Evolutionary conservation across 2,797 vertebrate genomes (phyloP), one percentile per base, ranked within the genome.

Genomic region (Decapterus maruadsi): DNA sequence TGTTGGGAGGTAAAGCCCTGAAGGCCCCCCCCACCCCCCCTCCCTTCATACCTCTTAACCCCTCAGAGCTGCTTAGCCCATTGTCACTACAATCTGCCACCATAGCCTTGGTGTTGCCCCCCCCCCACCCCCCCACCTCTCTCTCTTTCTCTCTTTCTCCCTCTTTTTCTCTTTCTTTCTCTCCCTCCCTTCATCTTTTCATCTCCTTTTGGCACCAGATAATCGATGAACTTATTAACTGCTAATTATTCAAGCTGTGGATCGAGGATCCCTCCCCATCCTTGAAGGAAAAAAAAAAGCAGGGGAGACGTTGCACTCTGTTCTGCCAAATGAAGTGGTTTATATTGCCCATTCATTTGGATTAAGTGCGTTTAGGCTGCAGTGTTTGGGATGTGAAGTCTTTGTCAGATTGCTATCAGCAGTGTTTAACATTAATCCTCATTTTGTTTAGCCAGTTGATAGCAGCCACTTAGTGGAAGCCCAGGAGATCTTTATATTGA

Each of bases 51-150:
- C 85, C 89, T 90, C 90, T 91, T 92, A 94, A 95, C 96, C 96
- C 95, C 96, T 96, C 92, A 94, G 95, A 96, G 96, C 95, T 95
- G 93, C 96, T 92, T 81, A 94, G 93, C 93, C 93, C 95, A 97
- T 98, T 98, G 97, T 99, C 96, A 95, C 95, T 92, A 94, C 97
- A 98, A 97, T 97, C 97, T 97, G 97, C 96, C 94, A 91, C 95
- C 96, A 95, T 93, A 75, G 87, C 89, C 89, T 90, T 69, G 57
- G 78, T 87, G 80, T 81, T 82, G 70, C 51, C 60, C 14, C 14
- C 14, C 42, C 13, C 12, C 12, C 12, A 14, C 12, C 14, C 42
- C 1, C 12, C 4, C 12, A 14, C 12, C 14, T 12, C 1, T 4
- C 4, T 42, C 40, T 42, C 56, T 38, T 75, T 59, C 62, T 46